A percentile compares a stretch with the other conserved stretches of the same genome.
phyloP scores from a whole-genome alignment of 2,113 vertebrate species.

The Planiliza haematocheilus region DNA sequence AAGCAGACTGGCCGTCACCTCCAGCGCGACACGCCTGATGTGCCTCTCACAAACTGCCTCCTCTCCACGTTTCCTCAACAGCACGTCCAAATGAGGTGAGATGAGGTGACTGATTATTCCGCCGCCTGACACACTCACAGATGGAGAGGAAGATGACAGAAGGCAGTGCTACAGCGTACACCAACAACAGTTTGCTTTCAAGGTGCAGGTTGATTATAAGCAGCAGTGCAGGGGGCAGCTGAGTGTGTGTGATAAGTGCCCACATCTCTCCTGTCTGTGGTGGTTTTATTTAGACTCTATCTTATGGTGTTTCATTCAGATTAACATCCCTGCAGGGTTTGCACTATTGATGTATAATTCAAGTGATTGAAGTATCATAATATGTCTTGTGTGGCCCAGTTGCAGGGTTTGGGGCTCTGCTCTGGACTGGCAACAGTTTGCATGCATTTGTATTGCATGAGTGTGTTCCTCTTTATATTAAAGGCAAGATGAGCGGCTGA shows the following conservation, averaged over 20 bases:
- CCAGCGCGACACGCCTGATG: not conserved
- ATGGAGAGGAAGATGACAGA: slow-evolving; percentile 16
- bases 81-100: not conserved
- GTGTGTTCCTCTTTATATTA: not conserved
- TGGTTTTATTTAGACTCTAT: slow-evolving; percentile 3
- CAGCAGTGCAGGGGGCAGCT: not conserved
- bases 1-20: not conserved
- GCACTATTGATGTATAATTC: not conserved
- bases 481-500: not conserved
- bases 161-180: not conserved
- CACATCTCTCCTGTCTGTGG: not conserved
- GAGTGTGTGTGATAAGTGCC: not conserved
- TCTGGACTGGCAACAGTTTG: slow-evolving; percentile 30
- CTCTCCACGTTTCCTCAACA: slow-evolving; percentile 17
- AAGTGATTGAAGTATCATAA: not conserved
- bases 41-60: not conserved
- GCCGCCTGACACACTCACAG: slow-evolving; percentile 8
- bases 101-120: slow-evolving; percentile 12
- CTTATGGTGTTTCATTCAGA: not conserved
- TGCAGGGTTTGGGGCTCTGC: not conserved
- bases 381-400: not conserved
- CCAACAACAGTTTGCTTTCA: slow-evolving; percentile 6
- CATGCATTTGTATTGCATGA: not conserved
- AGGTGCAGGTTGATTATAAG: slow-evolving; percentile 3
- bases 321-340: slow-evolving; percentile 17